phyloP scores from a whole-genome alignment of 2,888 invertebrate species.

The Andrena chrysosceles region DNA sequence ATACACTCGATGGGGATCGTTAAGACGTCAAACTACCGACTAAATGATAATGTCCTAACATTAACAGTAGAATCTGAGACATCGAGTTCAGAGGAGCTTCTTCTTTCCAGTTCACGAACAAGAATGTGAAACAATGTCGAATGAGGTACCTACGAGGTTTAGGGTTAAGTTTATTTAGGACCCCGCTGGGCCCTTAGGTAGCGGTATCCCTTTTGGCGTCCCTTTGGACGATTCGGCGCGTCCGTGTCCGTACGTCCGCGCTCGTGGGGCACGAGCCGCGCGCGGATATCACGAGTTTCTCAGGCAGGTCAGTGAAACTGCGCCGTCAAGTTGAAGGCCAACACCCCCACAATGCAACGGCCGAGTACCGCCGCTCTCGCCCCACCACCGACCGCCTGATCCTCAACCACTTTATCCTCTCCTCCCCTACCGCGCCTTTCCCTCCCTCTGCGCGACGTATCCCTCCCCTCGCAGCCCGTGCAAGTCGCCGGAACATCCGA shows the following conservation, averaged over 20 bases:
- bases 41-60: too few relatives aligned
- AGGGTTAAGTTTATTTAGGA: constrained; percentile 64
- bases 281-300: constrained; percentile 82
- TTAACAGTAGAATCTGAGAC: too few relatives aligned
- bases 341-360: constrained; percentile 85
- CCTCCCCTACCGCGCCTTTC: constrained; percentile 41
- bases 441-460: constrained; percentile 48
- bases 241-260: constrained; percentile 69
- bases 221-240: constrained; percentile 56
- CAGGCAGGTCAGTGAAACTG: constrained; percentile 85
- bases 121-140: constrained; percentile 48
- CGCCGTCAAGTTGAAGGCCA: constrained; percentile 85
- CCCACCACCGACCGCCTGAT: constrained; percentile 56
- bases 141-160: constrained; percentile 12
- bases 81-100: too few relatives aligned
- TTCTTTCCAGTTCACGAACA: too few relatives aligned
- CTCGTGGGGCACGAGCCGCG: constrained; percentile 78
- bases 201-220: constrained; percentile 71
- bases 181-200: constrained; percentile 60
- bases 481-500: constrained; percentile 67
- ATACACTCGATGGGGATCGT: not conserved
- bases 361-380: constrained; percentile 71
- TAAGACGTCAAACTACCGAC: not conserved
- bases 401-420: constrained; percentile 63
- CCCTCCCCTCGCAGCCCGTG: constrained; percentile 27